Conservation (phyloP, 2,888 invertebrate genomes). For the Heliothis peltigera region DNA sequence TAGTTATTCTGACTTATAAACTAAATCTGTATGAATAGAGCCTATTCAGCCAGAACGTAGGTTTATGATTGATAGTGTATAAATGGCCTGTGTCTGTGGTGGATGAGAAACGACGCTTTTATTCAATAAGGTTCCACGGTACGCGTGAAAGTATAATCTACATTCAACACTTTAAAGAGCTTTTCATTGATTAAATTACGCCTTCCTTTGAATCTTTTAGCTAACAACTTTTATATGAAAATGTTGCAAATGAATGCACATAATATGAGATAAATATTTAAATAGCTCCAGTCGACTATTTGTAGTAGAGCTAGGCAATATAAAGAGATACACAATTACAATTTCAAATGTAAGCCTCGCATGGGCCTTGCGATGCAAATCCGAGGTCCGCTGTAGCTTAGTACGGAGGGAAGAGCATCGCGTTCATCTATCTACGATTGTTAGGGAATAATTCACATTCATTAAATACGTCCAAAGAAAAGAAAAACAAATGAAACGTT, state of each 20-base stretch:
- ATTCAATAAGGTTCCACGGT: constrained; percentile 11
- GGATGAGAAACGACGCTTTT: constrained; percentile 35
- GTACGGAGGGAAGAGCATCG: constrained; percentile 4
- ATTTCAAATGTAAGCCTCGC: constrained; percentile 60
- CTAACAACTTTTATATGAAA: constrained; percentile 27
- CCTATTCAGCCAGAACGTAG: constrained; percentile 32
- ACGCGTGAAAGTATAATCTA: constrained; percentile 12
- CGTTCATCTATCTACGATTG: constrained; percentile 40
- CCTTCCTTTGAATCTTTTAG: constrained; percentile 23
- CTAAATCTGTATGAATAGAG: constrained; percentile 31
- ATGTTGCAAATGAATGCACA: constrained; percentile 45
- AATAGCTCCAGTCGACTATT: constrained; percentile 27
- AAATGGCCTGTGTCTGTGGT: constrained; percentile 22
- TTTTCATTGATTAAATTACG: constrained; percentile 11
- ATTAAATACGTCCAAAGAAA: constrained; percentile 37
- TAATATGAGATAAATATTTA: constrained; percentile 50
- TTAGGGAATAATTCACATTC: constrained; percentile 39
- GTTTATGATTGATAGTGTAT: constrained; percentile 47
- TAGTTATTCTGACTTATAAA: constrained; percentile 51
- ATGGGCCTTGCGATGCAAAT: constrained; percentile 61
- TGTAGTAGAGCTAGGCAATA: constrained; percentile 26
- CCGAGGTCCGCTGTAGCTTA: constrained; percentile 31
- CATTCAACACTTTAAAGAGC: constrained; percentile 15
- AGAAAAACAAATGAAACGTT: constrained; percentile 51
- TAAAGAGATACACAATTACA: constrained; percentile 59